Conservation (phyloP, 2,888 invertebrate genomes). For the Caenorhabditis wallacei region DNA sequence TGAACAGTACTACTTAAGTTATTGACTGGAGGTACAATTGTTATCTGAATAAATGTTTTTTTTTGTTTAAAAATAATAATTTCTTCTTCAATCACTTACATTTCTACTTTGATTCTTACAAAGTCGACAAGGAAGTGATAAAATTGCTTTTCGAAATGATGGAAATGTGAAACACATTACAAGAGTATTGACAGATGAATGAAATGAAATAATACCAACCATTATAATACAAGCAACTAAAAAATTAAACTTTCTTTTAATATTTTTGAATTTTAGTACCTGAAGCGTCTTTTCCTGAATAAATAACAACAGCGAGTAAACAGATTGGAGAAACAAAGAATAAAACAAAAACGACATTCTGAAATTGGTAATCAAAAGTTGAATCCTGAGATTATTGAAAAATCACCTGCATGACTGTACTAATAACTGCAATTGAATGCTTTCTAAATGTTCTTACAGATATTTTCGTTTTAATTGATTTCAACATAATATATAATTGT, state of each 20-base stretch:
- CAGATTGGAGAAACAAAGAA: slow-evolving; percentile 37
- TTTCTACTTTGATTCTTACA: slow-evolving; percentile 21
- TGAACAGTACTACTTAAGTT: slow-evolving; percentile 33
- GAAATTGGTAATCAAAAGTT: not conserved
- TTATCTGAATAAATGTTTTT: slow-evolving; percentile 30
- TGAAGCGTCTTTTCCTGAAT: slow-evolving; percentile 32
- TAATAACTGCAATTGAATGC: slow-evolving; percentile 34
- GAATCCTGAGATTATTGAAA: not conserved
- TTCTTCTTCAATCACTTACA: slow-evolving; percentile 16
- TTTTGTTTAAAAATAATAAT: not conserved
- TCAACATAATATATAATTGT: slow-evolving; percentile 41
- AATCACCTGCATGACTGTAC: slow-evolving; percentile 43
- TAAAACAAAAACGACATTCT: slow-evolving; percentile 38
- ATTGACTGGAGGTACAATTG: slow-evolving; percentile 39
- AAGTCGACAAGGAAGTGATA: not conserved
- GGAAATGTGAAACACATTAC: slow-evolving; percentile 49
- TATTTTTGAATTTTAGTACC: not conserved
- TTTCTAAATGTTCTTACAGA: slow-evolving; percentile 26
- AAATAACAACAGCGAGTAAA: slow-evolving; percentile 33
- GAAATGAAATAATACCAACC: slow-evolving; percentile 34
- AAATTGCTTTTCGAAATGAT: slow-evolving; percentile 22
- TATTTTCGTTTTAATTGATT: slow-evolving; percentile 24
- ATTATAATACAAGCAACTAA: slow-evolving; percentile 34
- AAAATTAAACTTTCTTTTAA: not conserved
- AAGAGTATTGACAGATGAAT: slow-evolving; percentile 37